Evolutionary conservation across 2,797 vertebrate species (phyloP).

Genomic region (Cryptoprocta ferox): DNA sequence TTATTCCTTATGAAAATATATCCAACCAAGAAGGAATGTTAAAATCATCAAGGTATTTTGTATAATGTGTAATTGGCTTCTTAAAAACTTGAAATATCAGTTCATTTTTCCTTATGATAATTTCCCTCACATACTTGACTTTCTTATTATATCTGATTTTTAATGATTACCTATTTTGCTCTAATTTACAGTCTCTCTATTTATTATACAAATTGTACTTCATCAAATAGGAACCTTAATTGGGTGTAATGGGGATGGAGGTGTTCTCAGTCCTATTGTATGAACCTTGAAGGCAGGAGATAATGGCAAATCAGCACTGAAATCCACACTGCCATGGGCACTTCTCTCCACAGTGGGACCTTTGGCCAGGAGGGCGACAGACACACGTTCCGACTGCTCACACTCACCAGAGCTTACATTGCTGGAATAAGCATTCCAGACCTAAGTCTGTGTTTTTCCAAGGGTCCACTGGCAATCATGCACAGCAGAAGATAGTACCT

Average conservation of each 20-base stretch:
- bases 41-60: slow-evolving; percentile 75
- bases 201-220: slow-evolving; percentile 70
- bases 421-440: background rate
- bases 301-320: background rate
- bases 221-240: slow-evolving; percentile 58
- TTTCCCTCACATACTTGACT: slow-evolving; percentile 78
- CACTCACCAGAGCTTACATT: background rate
- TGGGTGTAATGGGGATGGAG: background rate
- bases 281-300: background rate
- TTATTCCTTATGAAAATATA: slow-evolving; percentile 59
- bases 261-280: background rate
- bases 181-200: slow-evolving; percentile 63
- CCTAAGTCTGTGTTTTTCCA: background rate
- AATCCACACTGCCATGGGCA: accelerated
- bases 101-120: slow-evolving; percentile 53
- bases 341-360: background rate
- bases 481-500: background rate
- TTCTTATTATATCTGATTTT: slow-evolving; percentile 74
- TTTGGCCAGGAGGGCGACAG: too few relatives aligned
- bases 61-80: slow-evolving; percentile 71
- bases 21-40: slow-evolving; percentile 57
- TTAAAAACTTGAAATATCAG: slow-evolving; percentile 66
- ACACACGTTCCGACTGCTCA: background rate
- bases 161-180: slow-evolving; percentile 65
- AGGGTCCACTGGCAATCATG: accelerated